Percentiles rank a stretch among this genome's conserved stretches.
Evolutionary conservation across 2,113 vertebrate genomes (phyloP).

Genomic region (Coptodon bakossiorum): DNA sequence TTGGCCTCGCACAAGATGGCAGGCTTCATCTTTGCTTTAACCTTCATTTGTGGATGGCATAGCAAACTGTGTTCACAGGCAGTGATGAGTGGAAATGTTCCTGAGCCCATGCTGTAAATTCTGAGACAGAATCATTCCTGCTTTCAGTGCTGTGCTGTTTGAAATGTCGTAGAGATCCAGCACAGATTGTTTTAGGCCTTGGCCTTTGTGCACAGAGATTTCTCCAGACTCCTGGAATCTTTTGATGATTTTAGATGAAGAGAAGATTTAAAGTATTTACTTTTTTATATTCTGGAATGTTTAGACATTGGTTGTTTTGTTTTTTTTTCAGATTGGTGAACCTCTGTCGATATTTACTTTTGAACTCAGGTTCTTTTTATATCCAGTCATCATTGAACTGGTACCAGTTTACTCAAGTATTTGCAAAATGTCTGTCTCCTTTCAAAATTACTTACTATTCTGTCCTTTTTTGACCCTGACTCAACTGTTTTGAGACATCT

Average conservation of each 20-base stretch:
- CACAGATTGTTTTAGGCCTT: not conserved
- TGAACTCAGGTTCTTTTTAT: not conserved
- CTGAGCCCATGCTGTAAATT: not conserved
- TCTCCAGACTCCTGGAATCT: not conserved
- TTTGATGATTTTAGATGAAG: not conserved
- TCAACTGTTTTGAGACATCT: not conserved
- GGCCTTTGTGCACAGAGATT: not conserved
- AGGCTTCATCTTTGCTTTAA: not conserved
- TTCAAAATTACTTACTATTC: not conserved
- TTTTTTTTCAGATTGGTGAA: not conserved
- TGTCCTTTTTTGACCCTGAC: not conserved
- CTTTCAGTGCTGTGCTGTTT: not conserved
- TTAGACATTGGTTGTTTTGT: rapidly evolving
- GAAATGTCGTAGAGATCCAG: not conserved
- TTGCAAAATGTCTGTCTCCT: rapidly evolving
- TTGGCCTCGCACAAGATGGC: not conserved
- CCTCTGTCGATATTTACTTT: not conserved
- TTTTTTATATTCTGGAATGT: not conserved
- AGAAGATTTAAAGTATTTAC: not conserved
- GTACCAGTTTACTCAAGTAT: not conserved
- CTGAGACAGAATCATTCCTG: not conserved
- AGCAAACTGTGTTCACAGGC: not conserved
- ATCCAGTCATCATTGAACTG: not conserved
- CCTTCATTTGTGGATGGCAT: not conserved
- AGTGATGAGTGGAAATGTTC: not conserved